A percentile compares a stretch with the other conserved stretches of the same genome.
Conservation (phyloP, 2,113 vertebrate species). For the Pyrgilauda ruficollis region DNA sequence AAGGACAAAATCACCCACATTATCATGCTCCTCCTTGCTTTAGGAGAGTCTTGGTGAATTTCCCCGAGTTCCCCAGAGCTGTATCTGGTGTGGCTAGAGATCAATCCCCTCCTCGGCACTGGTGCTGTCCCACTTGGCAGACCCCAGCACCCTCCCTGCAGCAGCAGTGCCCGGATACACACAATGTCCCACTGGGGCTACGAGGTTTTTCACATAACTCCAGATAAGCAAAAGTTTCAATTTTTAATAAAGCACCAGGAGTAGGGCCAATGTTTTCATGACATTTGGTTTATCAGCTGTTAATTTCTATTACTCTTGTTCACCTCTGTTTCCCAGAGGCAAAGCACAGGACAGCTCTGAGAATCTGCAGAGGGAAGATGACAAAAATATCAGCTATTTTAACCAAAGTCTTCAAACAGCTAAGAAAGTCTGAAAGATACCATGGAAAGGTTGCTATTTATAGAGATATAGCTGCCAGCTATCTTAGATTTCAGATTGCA, state of each 20-base stretch:
- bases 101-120: background rate
- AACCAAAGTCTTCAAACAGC: background rate
- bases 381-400: background rate
- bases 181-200: accelerated
- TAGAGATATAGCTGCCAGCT: background rate
- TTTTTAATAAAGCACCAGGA: background rate
- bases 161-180: background rate
- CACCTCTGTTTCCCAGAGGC: background rate
- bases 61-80: background rate
- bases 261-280: background rate
- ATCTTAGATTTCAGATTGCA: background rate
- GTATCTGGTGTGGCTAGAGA: background rate
- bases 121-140: accelerated
- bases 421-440: background rate
- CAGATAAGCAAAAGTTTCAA: background rate
- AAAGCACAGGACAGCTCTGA: background rate
- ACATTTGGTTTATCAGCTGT: background rate
- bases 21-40: background rate
- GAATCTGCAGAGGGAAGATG: background rate
- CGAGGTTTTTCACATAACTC: background rate
- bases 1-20: background rate
- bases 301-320: background rate
- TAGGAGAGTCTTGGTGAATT: background rate
- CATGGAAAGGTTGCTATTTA: background rate
- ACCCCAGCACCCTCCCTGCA: background rate